Conservation (phyloP, 2,797 vertebrate genomes). For the Pseudotriccus pelzelni region DNA sequence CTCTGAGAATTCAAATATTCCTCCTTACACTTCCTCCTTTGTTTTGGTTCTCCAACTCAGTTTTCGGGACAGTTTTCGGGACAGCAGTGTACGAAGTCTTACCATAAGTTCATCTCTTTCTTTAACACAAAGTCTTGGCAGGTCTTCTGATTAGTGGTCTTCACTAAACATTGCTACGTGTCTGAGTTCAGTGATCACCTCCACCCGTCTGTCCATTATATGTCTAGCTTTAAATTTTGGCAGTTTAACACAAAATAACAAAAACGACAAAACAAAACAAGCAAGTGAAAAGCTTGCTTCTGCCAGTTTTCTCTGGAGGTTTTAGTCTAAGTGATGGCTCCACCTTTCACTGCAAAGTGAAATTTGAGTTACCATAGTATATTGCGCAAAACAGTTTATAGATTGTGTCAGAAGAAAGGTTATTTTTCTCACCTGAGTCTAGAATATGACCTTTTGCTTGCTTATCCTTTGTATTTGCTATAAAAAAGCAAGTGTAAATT, state of each 20-base stretch:
- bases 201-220: background rate
- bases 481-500: background rate
- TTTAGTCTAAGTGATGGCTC: background rate
- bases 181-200: background rate
- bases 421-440: background rate
- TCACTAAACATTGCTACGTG: background rate
- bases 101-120: background rate
- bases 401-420: background rate
- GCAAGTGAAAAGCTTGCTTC: background rate
- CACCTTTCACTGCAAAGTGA: background rate
- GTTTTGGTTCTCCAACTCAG: background rate
- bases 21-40: background rate
- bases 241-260: background rate
- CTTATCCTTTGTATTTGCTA: background rate
- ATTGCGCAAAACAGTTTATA: background rate
- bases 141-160: background rate
- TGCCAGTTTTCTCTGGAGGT: background rate
- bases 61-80: background rate
- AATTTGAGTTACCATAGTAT: background rate
- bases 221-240: background rate
- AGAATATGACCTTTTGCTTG: background rate
- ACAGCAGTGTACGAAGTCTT: background rate
- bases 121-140: background rate
- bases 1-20: background rate
- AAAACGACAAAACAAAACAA: background rate